phyloP scores from a whole-genome alignment of 2,888 invertebrate species.

The Machimus atricapillus region DNA sequence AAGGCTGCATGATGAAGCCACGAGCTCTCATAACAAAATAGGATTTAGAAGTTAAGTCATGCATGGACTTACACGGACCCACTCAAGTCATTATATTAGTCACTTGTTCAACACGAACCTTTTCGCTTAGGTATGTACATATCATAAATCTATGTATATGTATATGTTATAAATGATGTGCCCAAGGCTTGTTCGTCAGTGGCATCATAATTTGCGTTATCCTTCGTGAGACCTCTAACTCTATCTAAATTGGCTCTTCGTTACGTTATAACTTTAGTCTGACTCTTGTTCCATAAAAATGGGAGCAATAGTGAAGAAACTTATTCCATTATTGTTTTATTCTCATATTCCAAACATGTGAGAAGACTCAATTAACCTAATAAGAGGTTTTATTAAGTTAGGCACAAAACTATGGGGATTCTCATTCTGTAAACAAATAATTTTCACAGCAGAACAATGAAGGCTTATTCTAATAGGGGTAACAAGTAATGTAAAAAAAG shows the following conservation, averaged over 20 bases:
- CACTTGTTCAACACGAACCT: background rate
- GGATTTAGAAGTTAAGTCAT: background rate
- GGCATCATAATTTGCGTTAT: background rate
- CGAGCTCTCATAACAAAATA: background rate
- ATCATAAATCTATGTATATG: background rate
- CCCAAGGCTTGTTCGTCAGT: background rate
- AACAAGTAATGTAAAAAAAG: background rate
- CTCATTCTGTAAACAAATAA: background rate
- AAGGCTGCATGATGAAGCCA: background rate
- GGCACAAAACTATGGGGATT: background rate
- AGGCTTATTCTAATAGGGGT: background rate
- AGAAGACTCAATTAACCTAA: background rate
- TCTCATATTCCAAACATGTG: background rate
- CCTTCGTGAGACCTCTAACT: background rate
- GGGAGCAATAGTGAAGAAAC: background rate
- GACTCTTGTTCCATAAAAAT: background rate
- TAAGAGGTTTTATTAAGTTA: background rate
- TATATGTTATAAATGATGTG: background rate
- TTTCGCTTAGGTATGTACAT: background rate
- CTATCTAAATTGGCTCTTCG: background rate
- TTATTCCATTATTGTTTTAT: background rate
- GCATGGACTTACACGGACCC: background rate
- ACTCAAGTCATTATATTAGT: background rate
- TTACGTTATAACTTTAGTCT: background rate
- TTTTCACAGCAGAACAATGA: background rate